phyloP scores from a whole-genome alignment of 2,113 vertebrate species.

The Phaetusa simplex region DNA sequence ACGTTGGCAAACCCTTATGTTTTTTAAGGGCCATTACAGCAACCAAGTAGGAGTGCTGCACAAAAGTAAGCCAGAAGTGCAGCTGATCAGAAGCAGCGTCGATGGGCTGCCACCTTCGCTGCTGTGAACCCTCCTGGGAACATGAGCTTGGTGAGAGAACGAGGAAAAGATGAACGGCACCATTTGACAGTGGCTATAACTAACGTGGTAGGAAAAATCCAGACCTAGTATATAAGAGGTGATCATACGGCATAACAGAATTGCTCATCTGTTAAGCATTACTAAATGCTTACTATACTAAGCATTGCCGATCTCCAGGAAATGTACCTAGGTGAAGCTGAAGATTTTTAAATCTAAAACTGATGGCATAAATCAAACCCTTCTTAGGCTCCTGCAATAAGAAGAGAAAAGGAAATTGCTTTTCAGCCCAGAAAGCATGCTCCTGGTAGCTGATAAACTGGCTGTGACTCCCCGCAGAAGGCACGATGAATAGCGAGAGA shows the following conservation, averaged over 20 bases:
- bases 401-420: conserved; percentile 65
- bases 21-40: neutral
- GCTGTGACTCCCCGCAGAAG: neutral
- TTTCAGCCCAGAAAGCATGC: conserved; percentile 39
- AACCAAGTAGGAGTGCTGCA: neutral
- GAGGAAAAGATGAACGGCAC: neutral
- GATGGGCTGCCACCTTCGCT: neutral
- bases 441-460: conserved; percentile 51
- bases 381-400: conserved; percentile 35
- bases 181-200: neutral
- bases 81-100: neutral
- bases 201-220: neutral
- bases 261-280: conserved; percentile 51
- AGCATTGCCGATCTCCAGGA: conserved; percentile 49
- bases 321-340: conserved; percentile 60
- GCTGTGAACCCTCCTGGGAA: neutral
- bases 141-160: neutral
- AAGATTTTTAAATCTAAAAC: conserved; percentile 62
- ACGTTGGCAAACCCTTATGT: neutral
- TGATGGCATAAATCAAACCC: conserved; percentile 46
- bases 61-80: neutral
- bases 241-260: conserved; percentile 14
- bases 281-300: conserved; percentile 17
- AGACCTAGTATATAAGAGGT: neutral
- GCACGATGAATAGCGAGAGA: neutral